Conservation (phyloP, 1,140 invertebrate genomes). For the Polyergus mexicanus region DNA sequence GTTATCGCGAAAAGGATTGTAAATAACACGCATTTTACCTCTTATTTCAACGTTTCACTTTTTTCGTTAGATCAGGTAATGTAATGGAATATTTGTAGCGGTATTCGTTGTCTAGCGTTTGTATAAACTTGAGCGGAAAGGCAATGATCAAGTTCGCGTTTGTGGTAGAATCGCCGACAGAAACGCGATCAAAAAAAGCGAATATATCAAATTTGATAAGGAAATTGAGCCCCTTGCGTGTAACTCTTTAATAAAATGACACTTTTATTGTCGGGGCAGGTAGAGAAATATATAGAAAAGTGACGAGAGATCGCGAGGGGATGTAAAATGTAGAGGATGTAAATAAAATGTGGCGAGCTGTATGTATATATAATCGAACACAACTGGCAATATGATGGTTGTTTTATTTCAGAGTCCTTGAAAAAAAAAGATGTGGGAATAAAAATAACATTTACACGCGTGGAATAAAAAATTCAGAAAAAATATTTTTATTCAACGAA, state of each 20-base stretch:
- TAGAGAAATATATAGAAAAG: neutral
- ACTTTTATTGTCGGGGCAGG: neutral
- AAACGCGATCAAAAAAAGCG: neutral
- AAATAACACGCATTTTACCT: neutral
- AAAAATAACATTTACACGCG: neutral
- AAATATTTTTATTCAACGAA: conserved; percentile 2
- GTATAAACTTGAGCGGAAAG: neutral
- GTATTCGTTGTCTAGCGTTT: neutral
- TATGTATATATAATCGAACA: neutral
- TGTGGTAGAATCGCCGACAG: neutral
- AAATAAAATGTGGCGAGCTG: neutral
- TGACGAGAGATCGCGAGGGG: neutral
- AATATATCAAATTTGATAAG: conserved; percentile 2
- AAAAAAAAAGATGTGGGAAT: neutral
- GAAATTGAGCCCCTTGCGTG: neutral
- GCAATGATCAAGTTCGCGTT: neutral
- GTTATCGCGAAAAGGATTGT: neutral
- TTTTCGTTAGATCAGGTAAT: neutral
- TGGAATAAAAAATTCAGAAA: neutral
- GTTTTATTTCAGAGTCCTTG: neutral
- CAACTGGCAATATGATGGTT: neutral
- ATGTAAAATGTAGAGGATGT: no score
- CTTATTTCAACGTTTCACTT: neutral
- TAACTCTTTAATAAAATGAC: neutral
- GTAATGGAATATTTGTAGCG: neutral